These are phyloP conservation scores for Graptemys geographica DNA, from an alignment of 2,797 vertebrate genomes.

Conservation along the genomic window DNA sequence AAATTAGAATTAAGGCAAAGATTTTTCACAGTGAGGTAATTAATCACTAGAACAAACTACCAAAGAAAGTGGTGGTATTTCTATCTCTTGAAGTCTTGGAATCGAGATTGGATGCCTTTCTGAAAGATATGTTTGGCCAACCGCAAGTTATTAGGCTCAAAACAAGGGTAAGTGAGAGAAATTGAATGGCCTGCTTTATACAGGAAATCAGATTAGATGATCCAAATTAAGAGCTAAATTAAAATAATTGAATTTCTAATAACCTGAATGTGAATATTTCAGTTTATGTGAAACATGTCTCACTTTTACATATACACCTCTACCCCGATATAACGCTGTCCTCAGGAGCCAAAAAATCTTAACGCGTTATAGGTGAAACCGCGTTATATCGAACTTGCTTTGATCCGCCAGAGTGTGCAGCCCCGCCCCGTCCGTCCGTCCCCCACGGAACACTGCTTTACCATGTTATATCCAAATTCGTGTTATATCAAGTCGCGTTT, in stretches of 20 bases:
- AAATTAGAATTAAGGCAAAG: neutral
- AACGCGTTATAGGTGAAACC: no score
- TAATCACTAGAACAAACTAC: neutral
- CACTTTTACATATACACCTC: neutral
- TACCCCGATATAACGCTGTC: no score
- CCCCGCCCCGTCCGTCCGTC: no score
- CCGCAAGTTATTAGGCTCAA: neutral
- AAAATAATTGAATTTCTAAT: constrained; percentile 27
- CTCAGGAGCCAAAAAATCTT: no score
- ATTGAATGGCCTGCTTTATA: neutral
- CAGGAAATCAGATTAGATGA: neutral
- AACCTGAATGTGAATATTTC: neutral
- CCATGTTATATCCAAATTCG: no score
- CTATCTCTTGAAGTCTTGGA: neutral
- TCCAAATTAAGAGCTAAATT: neutral
- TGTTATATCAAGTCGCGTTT: no score
- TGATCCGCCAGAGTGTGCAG: no score
- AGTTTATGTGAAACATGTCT: neutral
- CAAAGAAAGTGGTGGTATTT: neutral
- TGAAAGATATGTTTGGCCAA: neutral
- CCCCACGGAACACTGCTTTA: no score
- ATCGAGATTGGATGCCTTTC: no score
- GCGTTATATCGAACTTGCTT: no score
- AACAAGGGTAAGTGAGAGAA: neutral
- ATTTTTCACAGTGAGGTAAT: neutral